Conservation (phyloP, 2,888 invertebrate genomes). For the Lagria hirta region DNA sequence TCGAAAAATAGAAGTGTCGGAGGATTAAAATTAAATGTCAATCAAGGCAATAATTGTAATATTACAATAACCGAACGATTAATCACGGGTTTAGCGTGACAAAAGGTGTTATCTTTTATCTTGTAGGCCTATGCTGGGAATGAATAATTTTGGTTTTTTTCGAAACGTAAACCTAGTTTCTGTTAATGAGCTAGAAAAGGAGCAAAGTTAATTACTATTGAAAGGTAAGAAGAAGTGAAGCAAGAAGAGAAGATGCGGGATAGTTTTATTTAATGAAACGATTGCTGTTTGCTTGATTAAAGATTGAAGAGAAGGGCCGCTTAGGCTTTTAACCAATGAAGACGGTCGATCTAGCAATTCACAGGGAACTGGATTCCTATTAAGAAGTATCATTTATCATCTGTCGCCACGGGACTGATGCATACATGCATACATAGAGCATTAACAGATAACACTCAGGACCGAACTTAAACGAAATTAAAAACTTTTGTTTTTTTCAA, state of each 20-base stretch:
- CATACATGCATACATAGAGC: constrained; percentile 44
- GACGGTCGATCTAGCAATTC: constrained; percentile 50
- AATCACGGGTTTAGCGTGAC: constrained; percentile 27
- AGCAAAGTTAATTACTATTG: constrained; percentile 20
- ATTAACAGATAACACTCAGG: constrained; percentile 41
- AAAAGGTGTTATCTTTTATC: constrained; percentile 28
- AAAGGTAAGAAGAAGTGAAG: constrained; percentile 8
- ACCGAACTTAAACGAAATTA: too few species aligned
- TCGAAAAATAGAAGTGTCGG: constrained; percentile 8
- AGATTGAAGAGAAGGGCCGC: constrained; percentile 41
- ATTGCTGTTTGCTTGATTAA: constrained; percentile 42
- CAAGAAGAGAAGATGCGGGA: constrained; percentile 21
- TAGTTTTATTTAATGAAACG: constrained; percentile 30
- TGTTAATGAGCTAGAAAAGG: constrained; percentile 12
- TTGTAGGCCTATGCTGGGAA: constrained; percentile 11
- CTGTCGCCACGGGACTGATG: constrained; percentile 49
- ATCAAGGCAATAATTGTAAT: constrained; percentile 22
- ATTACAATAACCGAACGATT: constrained; percentile 27
- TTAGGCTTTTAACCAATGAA: constrained; percentile 49
- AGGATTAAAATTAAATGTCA: constrained; percentile 27
- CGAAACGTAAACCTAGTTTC: constrained; percentile 21
- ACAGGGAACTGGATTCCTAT: constrained; percentile 52
- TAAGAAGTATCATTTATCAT: constrained; percentile 55
- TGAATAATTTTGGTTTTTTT: constrained; percentile 20
- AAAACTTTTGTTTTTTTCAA: too few species aligned